These are phyloP conservation scores for Thecophora atra DNA, from an alignment of 2,888 invertebrate genomes.

Conservation along the genomic window DNA sequence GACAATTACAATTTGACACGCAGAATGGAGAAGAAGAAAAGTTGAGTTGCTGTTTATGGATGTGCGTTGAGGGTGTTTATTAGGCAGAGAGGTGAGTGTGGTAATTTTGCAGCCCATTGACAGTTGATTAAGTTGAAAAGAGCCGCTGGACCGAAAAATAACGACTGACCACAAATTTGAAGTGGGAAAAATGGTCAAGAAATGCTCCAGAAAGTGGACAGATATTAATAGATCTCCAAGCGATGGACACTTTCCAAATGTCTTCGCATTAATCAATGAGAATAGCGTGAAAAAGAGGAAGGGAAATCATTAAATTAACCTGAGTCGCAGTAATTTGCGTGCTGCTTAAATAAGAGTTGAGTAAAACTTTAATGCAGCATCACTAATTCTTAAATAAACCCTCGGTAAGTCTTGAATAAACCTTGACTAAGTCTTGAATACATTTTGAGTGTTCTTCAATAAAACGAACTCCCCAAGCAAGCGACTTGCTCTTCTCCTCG, in stretches of 20 bases:
- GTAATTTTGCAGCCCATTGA: constrained; percentile 41
- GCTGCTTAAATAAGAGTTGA: no score
- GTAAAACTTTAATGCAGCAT: no score
- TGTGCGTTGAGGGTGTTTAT: background rate
- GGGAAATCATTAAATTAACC: no score
- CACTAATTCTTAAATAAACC: no score
- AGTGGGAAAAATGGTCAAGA: constrained; percentile 1
- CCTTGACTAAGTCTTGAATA: no score
- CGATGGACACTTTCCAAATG: constrained; percentile 22
- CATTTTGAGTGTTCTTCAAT: no score
- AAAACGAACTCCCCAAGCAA: background rate
- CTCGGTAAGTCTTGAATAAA: no score
- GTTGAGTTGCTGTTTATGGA: background rate
- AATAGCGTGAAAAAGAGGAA: background rate
- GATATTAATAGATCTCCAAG: constrained; percentile 7
- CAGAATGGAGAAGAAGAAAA: constrained; percentile 41
- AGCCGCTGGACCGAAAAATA: background rate
- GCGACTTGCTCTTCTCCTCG: background rate
- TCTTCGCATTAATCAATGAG: constrained; percentile 6
- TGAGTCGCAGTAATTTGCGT: no score
- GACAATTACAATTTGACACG: constrained; percentile 52
- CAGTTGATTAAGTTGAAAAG: constrained; percentile 47
- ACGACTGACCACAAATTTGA: background rate
- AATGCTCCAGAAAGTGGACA: background rate
- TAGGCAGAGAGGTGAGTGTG: constrained; percentile 31